Base-by-base conservation (phyloP, 1,140 invertebrate genomes). In the Triops longicaudatus region DNA sequence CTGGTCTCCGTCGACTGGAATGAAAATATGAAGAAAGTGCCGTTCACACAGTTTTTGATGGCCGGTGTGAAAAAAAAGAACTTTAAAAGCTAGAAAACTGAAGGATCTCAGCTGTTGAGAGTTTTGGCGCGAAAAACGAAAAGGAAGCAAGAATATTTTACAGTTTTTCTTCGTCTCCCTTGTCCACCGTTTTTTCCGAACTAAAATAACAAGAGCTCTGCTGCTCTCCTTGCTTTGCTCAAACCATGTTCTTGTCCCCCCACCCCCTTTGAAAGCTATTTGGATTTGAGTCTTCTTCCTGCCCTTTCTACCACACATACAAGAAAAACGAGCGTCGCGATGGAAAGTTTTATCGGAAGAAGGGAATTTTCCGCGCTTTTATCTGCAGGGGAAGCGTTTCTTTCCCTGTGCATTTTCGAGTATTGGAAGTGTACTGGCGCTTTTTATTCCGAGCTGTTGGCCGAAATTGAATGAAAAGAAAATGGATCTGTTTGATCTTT, bases 101-200 rank as follows among this genome's bases (percentile, higher is more conserved):
- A 63, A 10, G n/a, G 50, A 63, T 63, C 50, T 63, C 50, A 63
- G 50, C 50, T 63, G 50, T 7, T 63, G 22, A 63, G 50, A 63
- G 17, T 22, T 6, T 17, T 63, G 3, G 22, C 50, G 50, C 14
- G 17, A 63, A 63, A 22, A 63, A n/a, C 22, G 17, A 22, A 2
- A 63, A 63, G 14, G n/a, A n/a, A n/a, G n/a, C n/a, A 63, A 63
- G 50, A 63, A 14, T 63, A 12, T 1, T 63, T 63, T 1, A 63
- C 50, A 63, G 50, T 63, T 63, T 63, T 63, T 63, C 50, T 63
- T 63, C 50, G n/a, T 63, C 50, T 63, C 50, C 50, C 50, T 63
- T 63, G 22, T 22, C 50, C 50, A 63, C 50, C 50, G 17, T 63
- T 22, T 63, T 14, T 63, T 37, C 31, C 31, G 2, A 37, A 37